Conservation (phyloP, 2,888 invertebrate species). For the Copidosoma aretas region DNA sequence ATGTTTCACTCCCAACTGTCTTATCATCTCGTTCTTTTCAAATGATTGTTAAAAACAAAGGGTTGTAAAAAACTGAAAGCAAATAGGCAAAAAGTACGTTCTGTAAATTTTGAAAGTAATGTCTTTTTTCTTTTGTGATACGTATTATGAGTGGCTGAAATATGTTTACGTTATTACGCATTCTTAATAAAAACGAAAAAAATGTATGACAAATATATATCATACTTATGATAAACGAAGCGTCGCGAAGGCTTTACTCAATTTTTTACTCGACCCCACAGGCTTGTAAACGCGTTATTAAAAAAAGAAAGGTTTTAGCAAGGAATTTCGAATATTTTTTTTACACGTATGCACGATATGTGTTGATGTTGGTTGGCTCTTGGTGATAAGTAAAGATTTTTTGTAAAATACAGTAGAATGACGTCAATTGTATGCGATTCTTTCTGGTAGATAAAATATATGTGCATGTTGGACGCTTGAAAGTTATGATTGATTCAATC, state of each 20-base stretch:
- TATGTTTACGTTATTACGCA: conserved; percentile 27
- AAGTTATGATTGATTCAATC: conserved; percentile 23
- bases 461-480: background rate
- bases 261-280: conserved; percentile 32
- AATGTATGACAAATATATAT: conserved; percentile 15
- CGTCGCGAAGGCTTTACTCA: conserved; percentile 31
- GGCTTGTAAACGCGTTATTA: conserved; percentile 26
- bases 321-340: conserved; percentile 32
- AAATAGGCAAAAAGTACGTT: conserved; percentile 29
- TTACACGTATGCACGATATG: conserved; percentile 17
- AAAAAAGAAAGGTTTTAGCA: conserved; percentile 13
- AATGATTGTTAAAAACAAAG: conserved; percentile 43
- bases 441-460: conserved; percentile 2
- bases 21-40: conserved; percentile 48
- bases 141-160: conserved; percentile 29
- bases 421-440: conserved; percentile 28
- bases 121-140: conserved; percentile 29
- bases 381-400: conserved; percentile 11
- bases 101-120: conserved; percentile 41
- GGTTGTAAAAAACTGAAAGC: conserved; percentile 20
- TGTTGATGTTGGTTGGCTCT: conserved; percentile 26
- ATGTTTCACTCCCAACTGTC: conserved; percentile 42
- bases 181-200: conserved; percentile 22
- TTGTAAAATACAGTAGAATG: conserved; percentile 20
- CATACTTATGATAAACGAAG: conserved; percentile 1